Conservation (phyloP, 2,888 invertebrate genomes). For the Eupithecia pulchellata region DNA sequence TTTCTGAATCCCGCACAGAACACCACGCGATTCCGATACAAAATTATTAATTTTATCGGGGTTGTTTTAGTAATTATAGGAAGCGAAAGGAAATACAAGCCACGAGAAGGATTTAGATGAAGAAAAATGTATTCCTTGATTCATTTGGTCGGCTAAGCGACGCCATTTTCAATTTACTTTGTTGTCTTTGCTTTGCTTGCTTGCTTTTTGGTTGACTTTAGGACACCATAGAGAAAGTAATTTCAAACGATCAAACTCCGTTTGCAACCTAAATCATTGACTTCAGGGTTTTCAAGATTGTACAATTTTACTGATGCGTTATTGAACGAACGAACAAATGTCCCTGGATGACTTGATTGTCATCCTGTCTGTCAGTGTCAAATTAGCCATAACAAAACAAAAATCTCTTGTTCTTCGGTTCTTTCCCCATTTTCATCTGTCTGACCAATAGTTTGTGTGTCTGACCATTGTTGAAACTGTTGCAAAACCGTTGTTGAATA, state of each 20-base stretch:
- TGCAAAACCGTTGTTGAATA: neutral
- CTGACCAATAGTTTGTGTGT: neutral
- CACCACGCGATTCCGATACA: slow-evolving; percentile 51
- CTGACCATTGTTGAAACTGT: neutral
- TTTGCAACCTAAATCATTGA: neutral
- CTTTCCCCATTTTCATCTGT: neutral
- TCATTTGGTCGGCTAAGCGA: slow-evolving; percentile 81
- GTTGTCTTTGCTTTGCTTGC: slow-evolving; percentile 41
- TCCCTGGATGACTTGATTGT: neutral
- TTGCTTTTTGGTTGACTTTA: neutral
- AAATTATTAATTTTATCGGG: slow-evolving; percentile 25
- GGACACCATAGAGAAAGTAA: slow-evolving; percentile 16
- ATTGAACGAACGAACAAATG: neutral
- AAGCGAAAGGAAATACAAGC: slow-evolving; percentile 39
- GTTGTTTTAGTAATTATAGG: slow-evolving; percentile 19
- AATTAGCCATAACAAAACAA: neutral
- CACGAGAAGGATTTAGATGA: slow-evolving; percentile 53
- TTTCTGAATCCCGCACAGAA: slow-evolving; percentile 56
- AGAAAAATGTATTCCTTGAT: slow-evolving; percentile 68
- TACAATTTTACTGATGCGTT: too few species aligned
- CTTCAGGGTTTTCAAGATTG: too few species aligned
- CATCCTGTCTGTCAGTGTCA: neutral
- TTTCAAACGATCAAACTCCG: neutral
- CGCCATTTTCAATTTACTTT: slow-evolving; percentile 81
- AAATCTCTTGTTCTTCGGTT: neutral